Evolutionary conservation across 2,797 vertebrate species (phyloP), one percentile per base, ranked within the genome.

Genomic region (Cyclopterus lumpus): DNA sequence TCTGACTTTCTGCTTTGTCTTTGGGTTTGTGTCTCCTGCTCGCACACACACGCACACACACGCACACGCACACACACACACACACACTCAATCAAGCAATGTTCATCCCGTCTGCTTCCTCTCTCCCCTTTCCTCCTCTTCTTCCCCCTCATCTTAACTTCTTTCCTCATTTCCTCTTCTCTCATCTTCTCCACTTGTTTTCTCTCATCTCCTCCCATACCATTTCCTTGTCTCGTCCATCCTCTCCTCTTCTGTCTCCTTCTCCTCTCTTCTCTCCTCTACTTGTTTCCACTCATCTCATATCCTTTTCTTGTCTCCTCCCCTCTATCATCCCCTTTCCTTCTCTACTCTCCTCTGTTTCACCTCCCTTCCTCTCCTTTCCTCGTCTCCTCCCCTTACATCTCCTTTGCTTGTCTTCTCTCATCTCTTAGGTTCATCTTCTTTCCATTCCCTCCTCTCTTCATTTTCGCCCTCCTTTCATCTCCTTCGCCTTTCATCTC

Each of bases 1-100:
- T 74, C 63, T 86, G 44, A 76, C 73, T 74, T 69, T 55, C 34
- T 66, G 60, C 62, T 42, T 30, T 32, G 46, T 26, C 42, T 11
- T 9, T 9, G 32, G 22, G 14, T 40, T 24, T 18, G 6, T 42
- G 12, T 68, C 53, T 62, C 4, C 34, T 26, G 51, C 51, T 8
- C 63, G 0, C 73, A 18, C 68, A 46, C n/a, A 67, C 61, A 55
- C 3, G 14, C 24, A 2, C 49, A 0, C 20, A 55, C 46, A 49
- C 49, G 53, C 38, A 64, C 65, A 28, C 65, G 44, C 16, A 46
- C 54, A 60, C 4, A 12, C 32, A 36, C 28, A 20, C 55, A 60
- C 15, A 8, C 30, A 15, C 42, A 40, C 38, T 40, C 11, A 40
- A 40, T 40, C 38, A 40, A 40, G 38, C 40, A 42, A 15, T 46